Evolutionary conservation across 2,888 invertebrate genomes (phyloP).

Genomic region (Leucoma salicis): DNA sequence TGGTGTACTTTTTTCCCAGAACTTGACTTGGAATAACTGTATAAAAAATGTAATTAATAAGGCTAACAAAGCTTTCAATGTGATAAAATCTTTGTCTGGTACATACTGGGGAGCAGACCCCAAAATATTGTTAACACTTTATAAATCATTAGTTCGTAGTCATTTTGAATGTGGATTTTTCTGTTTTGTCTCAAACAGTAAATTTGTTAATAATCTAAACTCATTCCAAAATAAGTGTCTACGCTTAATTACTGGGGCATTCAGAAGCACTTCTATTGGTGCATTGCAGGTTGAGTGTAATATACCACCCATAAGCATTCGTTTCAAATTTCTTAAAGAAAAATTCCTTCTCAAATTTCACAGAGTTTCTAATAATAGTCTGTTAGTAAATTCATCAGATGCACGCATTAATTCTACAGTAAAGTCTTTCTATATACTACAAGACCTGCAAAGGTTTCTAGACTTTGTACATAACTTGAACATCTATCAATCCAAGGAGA

Average conservation of each 20-base stretch:
- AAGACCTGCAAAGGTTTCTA: no score
- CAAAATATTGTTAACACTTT: no score
- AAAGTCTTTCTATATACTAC: no score
- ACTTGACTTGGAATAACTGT: neutral
- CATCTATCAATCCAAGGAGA: no score
- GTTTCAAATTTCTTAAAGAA: no score
- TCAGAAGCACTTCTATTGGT: neutral
- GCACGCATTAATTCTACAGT: no score
- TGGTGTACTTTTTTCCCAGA: neutral
- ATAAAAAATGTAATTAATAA: neutral
- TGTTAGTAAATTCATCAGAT: no score
- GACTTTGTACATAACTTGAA: no score
- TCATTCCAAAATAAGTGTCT: neutral
- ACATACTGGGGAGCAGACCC: neutral
- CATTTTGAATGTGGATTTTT: conserved; percentile 1
- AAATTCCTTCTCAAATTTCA: no score
- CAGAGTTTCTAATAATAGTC: no score
- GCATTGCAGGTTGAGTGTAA: neutral
- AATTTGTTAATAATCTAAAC: neutral
- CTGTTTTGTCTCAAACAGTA: neutral
- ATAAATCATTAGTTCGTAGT: neutral
- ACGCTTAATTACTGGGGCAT: neutral
- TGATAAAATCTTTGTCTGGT: neutral
- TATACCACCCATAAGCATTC: neutral
- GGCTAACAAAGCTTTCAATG: neutral